Conservation (phyloP, 2,888 invertebrate species). For the Spodoptera exigua region DNA sequence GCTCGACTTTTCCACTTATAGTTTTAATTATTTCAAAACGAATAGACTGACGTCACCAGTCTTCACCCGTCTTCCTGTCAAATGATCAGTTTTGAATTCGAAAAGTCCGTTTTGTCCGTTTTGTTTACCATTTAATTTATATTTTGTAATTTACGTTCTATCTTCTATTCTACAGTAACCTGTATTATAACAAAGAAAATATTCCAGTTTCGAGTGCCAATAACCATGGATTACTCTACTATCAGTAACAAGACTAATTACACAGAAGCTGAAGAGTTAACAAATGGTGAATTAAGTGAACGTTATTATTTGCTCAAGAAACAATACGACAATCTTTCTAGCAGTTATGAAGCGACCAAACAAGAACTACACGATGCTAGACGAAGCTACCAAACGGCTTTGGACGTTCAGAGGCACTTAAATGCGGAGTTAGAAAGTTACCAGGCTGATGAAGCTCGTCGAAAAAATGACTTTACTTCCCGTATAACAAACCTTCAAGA, state of each 20-base stretch:
- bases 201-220: constrained; percentile 1
- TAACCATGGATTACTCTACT: constrained; percentile 83
- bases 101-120: constrained; percentile 51
- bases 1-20: no score
- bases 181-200: neutral
- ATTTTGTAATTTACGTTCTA: no score
- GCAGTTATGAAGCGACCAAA: constrained; percentile 77
- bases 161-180: no score
- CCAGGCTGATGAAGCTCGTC: constrained; percentile 77
- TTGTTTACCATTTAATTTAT: constrained; percentile 17
- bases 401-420: constrained; percentile 83
- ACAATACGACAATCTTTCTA: constrained; percentile 78
- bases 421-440: constrained; percentile 80
- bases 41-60: neutral
- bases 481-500: constrained; percentile 78
- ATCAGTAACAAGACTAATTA: constrained; percentile 81
- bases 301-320: constrained; percentile 80
- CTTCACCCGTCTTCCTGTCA: neutral
- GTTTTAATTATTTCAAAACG: constrained; percentile 12
- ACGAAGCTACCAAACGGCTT: constrained; percentile 81
- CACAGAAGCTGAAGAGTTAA: constrained; percentile 79
- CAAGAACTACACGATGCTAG: constrained; percentile 83
- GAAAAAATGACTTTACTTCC: constrained; percentile 71
- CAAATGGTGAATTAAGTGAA: constrained; percentile 80
- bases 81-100: constrained; percentile 26